Evolutionary conservation across 2,888 invertebrate genomes (phyloP).

Genomic region (Leucophenga montana): DNA sequence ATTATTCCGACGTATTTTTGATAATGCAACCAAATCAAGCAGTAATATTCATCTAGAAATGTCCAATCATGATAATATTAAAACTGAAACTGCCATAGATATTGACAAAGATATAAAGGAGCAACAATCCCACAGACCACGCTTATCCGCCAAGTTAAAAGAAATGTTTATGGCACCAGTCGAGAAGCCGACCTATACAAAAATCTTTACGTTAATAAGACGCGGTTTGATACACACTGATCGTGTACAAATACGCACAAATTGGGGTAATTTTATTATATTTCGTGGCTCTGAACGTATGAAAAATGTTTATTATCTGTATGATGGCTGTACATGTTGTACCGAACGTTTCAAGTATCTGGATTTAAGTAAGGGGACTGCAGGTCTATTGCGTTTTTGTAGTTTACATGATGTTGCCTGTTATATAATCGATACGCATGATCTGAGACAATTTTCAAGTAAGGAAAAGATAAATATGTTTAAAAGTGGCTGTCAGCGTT

Average conservation of each 20-base stretch:
- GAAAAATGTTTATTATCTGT: background rate
- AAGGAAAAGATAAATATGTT: no score
- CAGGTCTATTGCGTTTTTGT: background rate
- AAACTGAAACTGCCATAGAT: no score
- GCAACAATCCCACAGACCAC: constrained; percentile 53
- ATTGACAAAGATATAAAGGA: no score
- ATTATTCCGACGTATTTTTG: no score
- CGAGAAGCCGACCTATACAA: constrained; percentile 54
- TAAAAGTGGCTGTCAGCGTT: no score
- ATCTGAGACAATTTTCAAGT: background rate
- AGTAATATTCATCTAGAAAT: no score
- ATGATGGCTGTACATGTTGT: constrained; percentile 4
- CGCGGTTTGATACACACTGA: background rate
- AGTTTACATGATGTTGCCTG: background rate
- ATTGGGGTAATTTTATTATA: background rate
- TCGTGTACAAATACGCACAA: background rate
- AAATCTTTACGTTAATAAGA: background rate
- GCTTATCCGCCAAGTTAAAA: constrained; percentile 45
- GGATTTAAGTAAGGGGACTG: background rate
- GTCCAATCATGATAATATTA: no score
- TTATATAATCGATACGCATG: background rate
- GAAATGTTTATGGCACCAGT: constrained; percentile 65
- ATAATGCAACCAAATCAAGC: no score
- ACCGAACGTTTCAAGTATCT: background rate
- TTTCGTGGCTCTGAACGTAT: background rate